Base-by-base conservation (phyloP, 2,797 vertebrate genomes). In the Gymnothorax reevesii region DNA sequence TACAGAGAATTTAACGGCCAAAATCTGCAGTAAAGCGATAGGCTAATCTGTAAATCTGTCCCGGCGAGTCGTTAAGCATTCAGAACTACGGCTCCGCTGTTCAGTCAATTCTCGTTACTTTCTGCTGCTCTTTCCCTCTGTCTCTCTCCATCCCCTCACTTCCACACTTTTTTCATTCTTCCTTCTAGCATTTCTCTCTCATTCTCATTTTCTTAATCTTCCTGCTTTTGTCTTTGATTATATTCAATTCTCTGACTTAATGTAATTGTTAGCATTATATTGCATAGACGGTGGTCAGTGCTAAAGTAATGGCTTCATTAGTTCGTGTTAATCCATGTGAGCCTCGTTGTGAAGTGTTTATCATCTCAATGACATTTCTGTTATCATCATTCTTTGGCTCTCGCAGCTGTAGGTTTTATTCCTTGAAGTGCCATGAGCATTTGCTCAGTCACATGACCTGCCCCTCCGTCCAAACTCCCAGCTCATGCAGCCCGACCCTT, bases 1-100 rank as follows among this genome's bases (percentile, higher is more conserved):
- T 71, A 71, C 69, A 71, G 69, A n/a, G 69, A 25, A 71, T 71
- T 71, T 71, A 71, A 71, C 69, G 27, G 69, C n/a, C 69, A 9
- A 33, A 27, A 71, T 71, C 69, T 25, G 69, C 69, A 71, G n/a
- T 33, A 71, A 71, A 33, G 7, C n/a, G 25, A 9, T 71, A 2
- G 25, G 33, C n/a, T 33, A 27, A 71, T 71, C 69, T 27, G 69
- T 71, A 71, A 71, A 71, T 71, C 69, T 71, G 69, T 13, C 69
- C 33, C 69, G 10, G 27, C 25, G 69, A 25, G 25, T 71, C 25
- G 27, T 71, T 71, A 71, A 71, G 69, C 69, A 27, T 33, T 71
- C 69, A 8, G 69, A n/a, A 2, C 27, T 42, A 9, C 20, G 9
- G 8, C 25, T 25, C 66, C 25, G 66, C n/a, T 7, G n/a, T 25